phyloP scores from a whole-genome alignment of 2,888 invertebrate genomes.

The Monochamus alternatus region DNA sequence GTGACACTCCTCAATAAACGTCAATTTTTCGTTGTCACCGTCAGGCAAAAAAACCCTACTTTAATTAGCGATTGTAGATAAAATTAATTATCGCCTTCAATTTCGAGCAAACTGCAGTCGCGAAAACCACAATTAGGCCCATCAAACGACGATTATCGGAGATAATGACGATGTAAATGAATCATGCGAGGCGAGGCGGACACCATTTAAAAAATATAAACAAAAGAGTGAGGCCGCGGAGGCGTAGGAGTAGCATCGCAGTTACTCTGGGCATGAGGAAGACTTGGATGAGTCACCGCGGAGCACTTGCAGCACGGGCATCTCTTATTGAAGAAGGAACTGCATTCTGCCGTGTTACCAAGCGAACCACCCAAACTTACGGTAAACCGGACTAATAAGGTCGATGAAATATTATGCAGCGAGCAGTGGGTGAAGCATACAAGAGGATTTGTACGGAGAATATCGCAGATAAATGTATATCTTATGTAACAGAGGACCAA shows the following conservation, averaged over 20 bases:
- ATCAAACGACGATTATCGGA: too few relatives aligned
- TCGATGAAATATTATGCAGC: neutral
- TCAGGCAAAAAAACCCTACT: too few relatives aligned
- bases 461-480: too few relatives aligned
- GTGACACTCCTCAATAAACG: too few relatives aligned
- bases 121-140: too few relatives aligned
- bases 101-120: too few relatives aligned
- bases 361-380: constrained; percentile 9
- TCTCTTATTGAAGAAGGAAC: neutral
- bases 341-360: constrained; percentile 10
- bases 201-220: neutral
- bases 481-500: too few relatives aligned
- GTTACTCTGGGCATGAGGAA: constrained; percentile 7
- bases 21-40: too few relatives aligned
- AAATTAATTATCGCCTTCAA: too few relatives aligned
- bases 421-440: neutral
- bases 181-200: constrained; percentile 1
- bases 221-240: neutral
- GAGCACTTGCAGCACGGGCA: neutral
- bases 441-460: too few relatives aligned
- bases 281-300: constrained; percentile 1
- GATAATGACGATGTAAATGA: neutral
- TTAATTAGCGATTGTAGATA: too few relatives aligned
- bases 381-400: constrained; percentile 5
- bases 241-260: constrained; percentile 1